A percentile compares a stretch with the other conserved stretches of the same genome.
Conservation (phyloP, 2,888 invertebrate species). For the Plagodis dolabraria region DNA sequence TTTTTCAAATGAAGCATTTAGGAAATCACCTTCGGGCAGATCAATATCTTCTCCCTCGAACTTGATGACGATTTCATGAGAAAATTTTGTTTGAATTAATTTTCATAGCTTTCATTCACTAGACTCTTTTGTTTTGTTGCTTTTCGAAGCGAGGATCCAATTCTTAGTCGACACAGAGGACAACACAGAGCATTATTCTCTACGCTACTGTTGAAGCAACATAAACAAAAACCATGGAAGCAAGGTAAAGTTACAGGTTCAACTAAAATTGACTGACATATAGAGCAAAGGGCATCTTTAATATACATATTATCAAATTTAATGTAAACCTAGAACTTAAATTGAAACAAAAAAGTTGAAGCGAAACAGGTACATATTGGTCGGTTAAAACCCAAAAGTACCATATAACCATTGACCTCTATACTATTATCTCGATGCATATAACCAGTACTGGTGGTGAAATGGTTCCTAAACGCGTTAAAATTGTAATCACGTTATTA, state of each 20-base stretch:
- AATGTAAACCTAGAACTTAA: neutral
- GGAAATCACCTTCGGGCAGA: conserved; percentile 83
- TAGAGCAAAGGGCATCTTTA: conserved; percentile 89
- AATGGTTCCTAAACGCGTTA: neutral
- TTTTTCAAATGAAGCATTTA: neutral
- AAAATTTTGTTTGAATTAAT: conserved; percentile 87
- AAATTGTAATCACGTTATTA: conserved; percentile 1
- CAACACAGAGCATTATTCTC: conserved; percentile 92
- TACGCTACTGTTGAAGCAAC: conserved; percentile 91
- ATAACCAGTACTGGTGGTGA: too few species aligned
- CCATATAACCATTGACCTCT: too few species aligned
- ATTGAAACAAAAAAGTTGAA: too few species aligned
- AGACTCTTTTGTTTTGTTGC: conserved; percentile 89
- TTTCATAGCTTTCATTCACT: conserved; percentile 88
- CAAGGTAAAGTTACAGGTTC: conserved; percentile 94
- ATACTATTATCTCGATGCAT: too few species aligned
- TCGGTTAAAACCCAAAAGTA: too few species aligned
- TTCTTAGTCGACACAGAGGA: conserved; percentile 91
- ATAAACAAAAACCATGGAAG: conserved; percentile 90
- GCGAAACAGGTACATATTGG: too few species aligned
- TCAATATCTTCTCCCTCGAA: conserved; percentile 85
- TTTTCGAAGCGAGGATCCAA: conserved; percentile 92
- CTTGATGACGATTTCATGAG: conserved; percentile 86
- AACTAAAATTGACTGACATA: conserved; percentile 91
- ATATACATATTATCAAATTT: conserved; percentile 83